Conservation (phyloP, 2,888 invertebrate species). For the Candidula unifasciata region DNA sequence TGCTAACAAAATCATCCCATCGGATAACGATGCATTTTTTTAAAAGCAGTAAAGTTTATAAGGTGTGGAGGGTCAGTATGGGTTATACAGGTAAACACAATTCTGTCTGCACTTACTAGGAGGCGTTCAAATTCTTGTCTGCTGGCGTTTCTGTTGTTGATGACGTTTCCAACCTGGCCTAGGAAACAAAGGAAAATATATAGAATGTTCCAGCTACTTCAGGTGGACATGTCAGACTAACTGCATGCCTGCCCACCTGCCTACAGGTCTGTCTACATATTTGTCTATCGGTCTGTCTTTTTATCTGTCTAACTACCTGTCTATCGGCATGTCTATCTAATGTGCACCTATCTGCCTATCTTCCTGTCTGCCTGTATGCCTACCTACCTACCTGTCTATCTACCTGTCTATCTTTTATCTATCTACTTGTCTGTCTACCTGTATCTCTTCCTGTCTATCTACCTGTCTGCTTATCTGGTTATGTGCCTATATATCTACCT, state of each 20-base stretch:
- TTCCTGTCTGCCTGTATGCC: no score
- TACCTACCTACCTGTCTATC: background rate
- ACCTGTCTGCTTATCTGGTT: background rate
- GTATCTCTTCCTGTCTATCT: background rate
- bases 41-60: no score
- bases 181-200: conserved; percentile 62
- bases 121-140: conserved; percentile 95
- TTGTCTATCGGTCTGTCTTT: no score
- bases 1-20: no score
- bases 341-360: no score
- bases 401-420: background rate
- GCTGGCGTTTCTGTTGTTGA: conserved; percentile 97
- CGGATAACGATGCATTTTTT: no score
- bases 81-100: no score
- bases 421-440: background rate
- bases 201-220: background rate
- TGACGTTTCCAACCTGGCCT: conserved; percentile 98
- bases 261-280: no score
- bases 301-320: background rate
- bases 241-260: background rate
- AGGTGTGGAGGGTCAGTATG: background rate
- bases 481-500: background rate
- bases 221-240: background rate
- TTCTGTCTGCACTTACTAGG: conserved; percentile 79
- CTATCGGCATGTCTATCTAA: background rate